A percentile compares a stretch with the other conserved stretches of the same genome.
phyloP scores from a whole-genome alignment of 2,113 vertebrate genomes.

The Octodon degus region DNA sequence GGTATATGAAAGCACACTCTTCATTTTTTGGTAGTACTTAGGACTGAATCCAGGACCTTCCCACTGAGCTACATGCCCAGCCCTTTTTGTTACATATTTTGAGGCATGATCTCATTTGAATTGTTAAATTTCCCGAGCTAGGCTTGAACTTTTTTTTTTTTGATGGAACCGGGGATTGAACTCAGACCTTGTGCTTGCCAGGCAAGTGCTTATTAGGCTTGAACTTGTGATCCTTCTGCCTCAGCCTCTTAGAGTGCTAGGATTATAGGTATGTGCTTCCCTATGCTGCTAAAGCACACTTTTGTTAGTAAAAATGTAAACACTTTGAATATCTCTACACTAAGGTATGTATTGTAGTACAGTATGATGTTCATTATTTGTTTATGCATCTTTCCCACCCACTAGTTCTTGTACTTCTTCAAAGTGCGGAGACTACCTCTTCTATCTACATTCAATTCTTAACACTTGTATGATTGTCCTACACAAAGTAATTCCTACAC shows the following conservation, averaged over 20 bases:
- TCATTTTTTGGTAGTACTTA: background rate
- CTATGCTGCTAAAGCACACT: conserved; percentile 1
- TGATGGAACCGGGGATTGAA: too few species aligned
- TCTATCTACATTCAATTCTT: conserved; percentile 18
- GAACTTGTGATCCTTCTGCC: background rate
- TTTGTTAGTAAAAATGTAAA: conserved; percentile 47
- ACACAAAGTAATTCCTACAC: background rate
- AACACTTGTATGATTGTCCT: background rate
- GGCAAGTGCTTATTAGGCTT: background rate
- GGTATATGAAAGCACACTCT: conserved; percentile 34
- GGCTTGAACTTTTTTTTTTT: background rate
- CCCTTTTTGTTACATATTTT: background rate
- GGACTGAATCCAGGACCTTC: background rate
- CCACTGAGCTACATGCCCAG: background rate
- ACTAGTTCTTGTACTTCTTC: conserved; percentile 34
- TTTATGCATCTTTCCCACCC: background rate
- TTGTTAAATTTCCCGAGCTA: background rate
- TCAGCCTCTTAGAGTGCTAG: background rate
- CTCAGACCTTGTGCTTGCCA: too few species aligned
- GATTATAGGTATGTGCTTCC: background rate
- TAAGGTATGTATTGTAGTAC: background rate
- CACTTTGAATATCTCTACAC: background rate
- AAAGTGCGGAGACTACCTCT: conserved; percentile 22
- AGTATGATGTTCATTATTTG: background rate
- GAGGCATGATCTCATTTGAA: background rate